These are phyloP conservation scores for Triplophysa bombifrons DNA, from an alignment of 2,797 vertebrate species.

Conservation along the genomic window DNA sequence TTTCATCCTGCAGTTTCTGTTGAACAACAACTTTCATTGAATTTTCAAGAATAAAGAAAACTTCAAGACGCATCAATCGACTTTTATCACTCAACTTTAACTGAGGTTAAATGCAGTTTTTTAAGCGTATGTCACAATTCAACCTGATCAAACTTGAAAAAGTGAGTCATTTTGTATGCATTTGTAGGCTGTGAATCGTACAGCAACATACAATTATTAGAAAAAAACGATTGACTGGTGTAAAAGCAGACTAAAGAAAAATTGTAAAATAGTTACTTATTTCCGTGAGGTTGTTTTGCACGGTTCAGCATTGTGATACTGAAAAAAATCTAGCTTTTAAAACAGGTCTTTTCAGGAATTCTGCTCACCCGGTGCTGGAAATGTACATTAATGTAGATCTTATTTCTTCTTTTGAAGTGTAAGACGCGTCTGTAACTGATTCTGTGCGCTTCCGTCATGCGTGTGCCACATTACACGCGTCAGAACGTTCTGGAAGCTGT, in stretches of 20 bases:
- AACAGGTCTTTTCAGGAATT: slow-evolving; percentile 65
- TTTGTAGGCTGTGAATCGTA: too few relatives aligned
- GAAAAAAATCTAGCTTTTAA: slow-evolving; percentile 50
- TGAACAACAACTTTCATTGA: not conserved
- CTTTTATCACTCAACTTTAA: too few relatives aligned
- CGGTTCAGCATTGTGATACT: not conserved
- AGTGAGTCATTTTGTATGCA: too few relatives aligned
- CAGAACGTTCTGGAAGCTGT: slow-evolving; percentile 65
- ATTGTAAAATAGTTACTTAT: too few relatives aligned
- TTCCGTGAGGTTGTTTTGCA: too few relatives aligned
- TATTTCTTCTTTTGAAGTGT: slow-evolving; percentile 73
- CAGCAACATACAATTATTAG: too few relatives aligned
- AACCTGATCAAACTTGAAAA: too few relatives aligned
- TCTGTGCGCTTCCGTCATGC: slow-evolving; percentile 70
- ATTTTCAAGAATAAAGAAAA: not conserved
- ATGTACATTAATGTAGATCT: slow-evolving; percentile 71
- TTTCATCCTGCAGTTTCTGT: not conserved
- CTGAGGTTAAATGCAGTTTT: too few relatives aligned
- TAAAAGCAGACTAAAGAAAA: too few relatives aligned
- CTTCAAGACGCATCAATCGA: not conserved
- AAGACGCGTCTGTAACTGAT: slow-evolving; percentile 74
- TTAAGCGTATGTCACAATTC: not conserved
- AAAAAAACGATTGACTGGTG: too few relatives aligned
- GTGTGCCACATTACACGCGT: slow-evolving; percentile 66
- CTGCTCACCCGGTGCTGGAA: slow-evolving; percentile 64